Percentiles rank a stretch among this genome's conserved stretches.
Evolutionary conservation across 2,113 vertebrate species (phyloP).

Genomic region (Jaculus jaculus): DNA sequence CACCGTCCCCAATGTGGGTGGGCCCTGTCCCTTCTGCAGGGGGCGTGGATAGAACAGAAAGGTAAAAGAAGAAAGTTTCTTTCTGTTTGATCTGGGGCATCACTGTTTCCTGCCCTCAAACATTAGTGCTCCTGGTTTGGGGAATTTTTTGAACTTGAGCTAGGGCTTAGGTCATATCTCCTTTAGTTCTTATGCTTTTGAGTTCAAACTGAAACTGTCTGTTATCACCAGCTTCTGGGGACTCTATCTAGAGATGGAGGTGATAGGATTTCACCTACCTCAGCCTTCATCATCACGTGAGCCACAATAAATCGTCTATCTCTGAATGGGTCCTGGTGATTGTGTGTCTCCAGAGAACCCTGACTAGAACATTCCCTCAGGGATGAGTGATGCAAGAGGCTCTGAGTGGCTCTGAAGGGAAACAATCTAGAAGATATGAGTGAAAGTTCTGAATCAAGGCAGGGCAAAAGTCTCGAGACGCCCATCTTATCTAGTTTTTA

Average conservation of each 20-base stretch:
- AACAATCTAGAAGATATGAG: background rate
- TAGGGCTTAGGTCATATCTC: background rate
- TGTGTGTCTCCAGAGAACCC: background rate
- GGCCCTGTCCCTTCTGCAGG: background rate
- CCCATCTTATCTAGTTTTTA: background rate
- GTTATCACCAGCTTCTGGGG: background rate
- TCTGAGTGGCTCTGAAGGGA: background rate
- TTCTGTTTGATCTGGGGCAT: background rate
- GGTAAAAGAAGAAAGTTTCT: background rate
- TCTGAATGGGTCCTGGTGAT: background rate
- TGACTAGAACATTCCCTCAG: background rate
- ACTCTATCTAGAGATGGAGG: background rate
- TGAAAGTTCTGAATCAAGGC: background rate
- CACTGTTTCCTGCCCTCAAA: background rate
- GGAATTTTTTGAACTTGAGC: background rate
- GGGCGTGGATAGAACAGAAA: background rate
- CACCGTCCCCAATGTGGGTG: background rate
- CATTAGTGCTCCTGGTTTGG: background rate
- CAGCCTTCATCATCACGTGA: background rate
- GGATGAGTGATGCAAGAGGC: background rate
- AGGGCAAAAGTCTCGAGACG: background rate
- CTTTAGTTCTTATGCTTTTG: background rate
- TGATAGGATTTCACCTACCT: background rate
- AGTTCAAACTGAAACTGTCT: background rate
- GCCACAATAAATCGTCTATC: background rate